Evolutionary conservation across 2,113 vertebrate species (phyloP), one percentile per base, ranked within the genome.

Genomic region (Connochaetes taurinus): DNA sequence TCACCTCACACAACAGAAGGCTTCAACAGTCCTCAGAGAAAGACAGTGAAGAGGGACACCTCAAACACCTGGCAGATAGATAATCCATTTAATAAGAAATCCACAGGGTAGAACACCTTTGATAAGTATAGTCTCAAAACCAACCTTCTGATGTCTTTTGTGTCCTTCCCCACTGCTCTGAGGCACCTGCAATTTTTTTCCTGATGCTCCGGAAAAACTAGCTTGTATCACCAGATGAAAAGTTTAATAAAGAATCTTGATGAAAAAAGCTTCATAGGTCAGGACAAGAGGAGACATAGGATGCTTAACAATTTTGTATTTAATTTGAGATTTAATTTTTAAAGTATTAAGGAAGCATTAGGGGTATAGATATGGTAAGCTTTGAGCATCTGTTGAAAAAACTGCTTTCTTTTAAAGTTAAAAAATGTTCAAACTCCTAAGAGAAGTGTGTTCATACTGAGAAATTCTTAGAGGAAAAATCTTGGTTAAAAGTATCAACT

Each of bases 281-380:
- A 81, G 40, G 13, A 52, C 5, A 58, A 76, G 27, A 52, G 19
- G 15, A 50, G 57, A 7, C 2, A n/a, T n/a, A 87, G 52, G 25
- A 90, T 31, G 10, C 23, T 47, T 62, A 33, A 40, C 23, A 27
- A 43, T 80, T 80, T 16, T 60, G 0, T 14, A 27, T 50, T 67
- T 45, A 12, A 13, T 52, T 71, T 67, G n/a, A 45, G 21, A 62
- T n/a, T 60, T 29, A 67, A 60, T 87, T 76, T 36, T 52, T 62
- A 43, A 64, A 91, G 86, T 81, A 93, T 43, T 87, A 90, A 89
- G 50, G 29, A 94, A 33, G 29, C 55, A 10, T 36, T 16, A 33
- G 12, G 15, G 52, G 11, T 36, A 67, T 1, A 52, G 3, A 76
- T 12, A 31, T 0, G 2, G 15, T 1, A 62, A 80, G 29, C 25